These are phyloP conservation scores for Chironex yamaguchii DNA, from an alignment of 30 jellyfish, hydroid and myxozoan species.

Conservation along the genomic window DNA sequence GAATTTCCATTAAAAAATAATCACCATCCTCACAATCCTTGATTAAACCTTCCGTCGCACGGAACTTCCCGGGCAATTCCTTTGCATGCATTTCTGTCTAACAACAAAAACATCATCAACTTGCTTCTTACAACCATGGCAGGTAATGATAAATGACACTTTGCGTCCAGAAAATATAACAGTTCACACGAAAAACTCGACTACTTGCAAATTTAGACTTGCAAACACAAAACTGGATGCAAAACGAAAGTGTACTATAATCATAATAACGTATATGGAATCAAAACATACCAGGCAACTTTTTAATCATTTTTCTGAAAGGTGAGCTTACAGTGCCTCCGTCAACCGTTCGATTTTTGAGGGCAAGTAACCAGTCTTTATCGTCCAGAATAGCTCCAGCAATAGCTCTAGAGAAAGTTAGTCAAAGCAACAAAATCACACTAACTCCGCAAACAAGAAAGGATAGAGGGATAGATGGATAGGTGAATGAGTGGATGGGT, in stretches of 20 bases:
- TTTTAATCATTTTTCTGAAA: slow-evolving; percentile 77
- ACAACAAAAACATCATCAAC: neutral
- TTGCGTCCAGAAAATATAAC: neutral
- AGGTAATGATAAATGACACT: too few relatives aligned
- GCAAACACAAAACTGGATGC: too few relatives aligned
- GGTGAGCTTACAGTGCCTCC: slow-evolving; percentile 73
- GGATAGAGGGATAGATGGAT: too few relatives aligned
- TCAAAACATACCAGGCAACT: slow-evolving; percentile 78
- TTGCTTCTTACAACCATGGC: too few relatives aligned
- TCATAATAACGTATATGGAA: too few relatives aligned
- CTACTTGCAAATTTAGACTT: neutral
- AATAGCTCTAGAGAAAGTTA: slow-evolving; percentile 71
- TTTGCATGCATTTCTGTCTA: neutral
- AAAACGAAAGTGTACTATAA: too few relatives aligned
- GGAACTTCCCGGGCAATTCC: slow-evolving; percentile 54
- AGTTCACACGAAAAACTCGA: neutral
- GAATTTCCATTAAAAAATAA: too few relatives aligned
- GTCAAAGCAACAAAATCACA: too few relatives aligned
- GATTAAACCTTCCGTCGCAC: slow-evolving; percentile 40
- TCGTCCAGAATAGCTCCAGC: slow-evolving; percentile 63
- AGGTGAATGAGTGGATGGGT: too few relatives aligned
- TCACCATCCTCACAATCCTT: neutral
- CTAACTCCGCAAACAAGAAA: too few relatives aligned
- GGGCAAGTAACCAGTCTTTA: slow-evolving; percentile 67
- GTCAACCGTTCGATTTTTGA: slow-evolving; percentile 65